Evolutionary conservation across 1,140 invertebrate species (phyloP).

Genomic region (Oscheius sp.): DNA sequence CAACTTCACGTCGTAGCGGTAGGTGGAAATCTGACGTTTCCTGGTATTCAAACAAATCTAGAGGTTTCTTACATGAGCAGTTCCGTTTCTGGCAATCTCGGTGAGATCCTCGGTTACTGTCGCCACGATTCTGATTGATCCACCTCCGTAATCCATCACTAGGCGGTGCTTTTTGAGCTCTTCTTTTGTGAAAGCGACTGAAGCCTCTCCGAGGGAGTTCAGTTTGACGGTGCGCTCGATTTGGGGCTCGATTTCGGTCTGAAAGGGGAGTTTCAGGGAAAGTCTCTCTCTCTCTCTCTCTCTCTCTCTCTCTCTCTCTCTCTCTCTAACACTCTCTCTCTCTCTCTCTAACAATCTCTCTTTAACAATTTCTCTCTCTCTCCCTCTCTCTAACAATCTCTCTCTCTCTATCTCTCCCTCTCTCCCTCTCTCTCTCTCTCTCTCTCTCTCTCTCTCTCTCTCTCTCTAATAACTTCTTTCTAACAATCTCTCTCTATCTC

Average conservation of each 20-base stretch:
- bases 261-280: too few species aligned
- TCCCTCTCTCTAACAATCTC: background rate
- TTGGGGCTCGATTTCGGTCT: constrained; percentile 51
- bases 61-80: constrained; percentile 56
- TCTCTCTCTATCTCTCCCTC: background rate
- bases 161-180: constrained; percentile 47
- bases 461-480: too few species aligned
- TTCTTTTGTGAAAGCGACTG: constrained; percentile 54
- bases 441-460: constrained; percentile 12
- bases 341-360: too few species aligned
- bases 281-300: too few species aligned
- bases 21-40: constrained; percentile 55
- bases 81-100: constrained; percentile 68
- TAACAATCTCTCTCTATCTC: too few species aligned
- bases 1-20: constrained; percentile 78
- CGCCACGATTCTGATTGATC: constrained; percentile 65
- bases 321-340: constrained; percentile 16
- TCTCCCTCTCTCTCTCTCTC: background rate
- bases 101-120: constrained; percentile 70
- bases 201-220: constrained; percentile 56
- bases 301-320: background rate
- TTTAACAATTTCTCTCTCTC: too few species aligned
- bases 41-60: background rate
- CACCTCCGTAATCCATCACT: constrained; percentile 64
- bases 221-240: constrained; percentile 61